These are phyloP conservation scores for Drosophila eohydei DNA, from an alignment of 2,888 invertebrate species.

Conservation along the genomic window DNA sequence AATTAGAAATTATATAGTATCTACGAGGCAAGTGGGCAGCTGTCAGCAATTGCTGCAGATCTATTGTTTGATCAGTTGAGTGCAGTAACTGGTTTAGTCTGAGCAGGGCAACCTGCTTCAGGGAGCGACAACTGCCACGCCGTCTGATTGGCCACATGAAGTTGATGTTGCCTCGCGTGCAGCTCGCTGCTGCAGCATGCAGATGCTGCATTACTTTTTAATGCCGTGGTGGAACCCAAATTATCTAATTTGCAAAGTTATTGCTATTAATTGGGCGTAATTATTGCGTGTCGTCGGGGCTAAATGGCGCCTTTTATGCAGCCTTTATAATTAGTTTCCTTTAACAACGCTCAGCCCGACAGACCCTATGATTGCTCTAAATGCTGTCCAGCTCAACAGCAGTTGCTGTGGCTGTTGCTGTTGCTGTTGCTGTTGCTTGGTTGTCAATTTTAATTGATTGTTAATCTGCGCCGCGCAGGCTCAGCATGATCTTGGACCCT, in stretches of 20 bases:
- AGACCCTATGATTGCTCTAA: conserved; percentile 35
- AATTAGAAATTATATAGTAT: conserved; percentile 17
- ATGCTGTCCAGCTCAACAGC: conserved; percentile 14
- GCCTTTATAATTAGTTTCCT: conserved; percentile 76
- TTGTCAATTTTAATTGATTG: conserved; percentile 84
- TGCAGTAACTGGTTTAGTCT: conserved; percentile 7
- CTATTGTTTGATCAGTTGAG: conserved; percentile 17
- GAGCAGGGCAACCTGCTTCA: not conserved
- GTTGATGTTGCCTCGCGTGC: conserved; percentile 35
- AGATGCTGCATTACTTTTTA: conserved; percentile 46
- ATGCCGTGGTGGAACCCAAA: conserved; percentile 57
- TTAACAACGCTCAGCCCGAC: conserved; percentile 15
- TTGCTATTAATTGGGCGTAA: conserved; percentile 83
- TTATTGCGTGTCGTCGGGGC: conserved; percentile 76
- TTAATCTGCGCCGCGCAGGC: conserved; percentile 78
- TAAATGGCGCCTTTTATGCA: conserved; percentile 76
- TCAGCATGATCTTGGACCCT: conserved; percentile 57
- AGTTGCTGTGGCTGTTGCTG: conserved; percentile 26
- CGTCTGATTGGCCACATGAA: conserved; percentile 59
- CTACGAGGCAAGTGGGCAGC: too few relatives aligned
- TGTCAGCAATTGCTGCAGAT: not conserved
- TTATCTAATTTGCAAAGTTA: conserved; percentile 83
- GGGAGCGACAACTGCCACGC: conserved; percentile 45
- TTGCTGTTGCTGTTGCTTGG: conserved; percentile 32
- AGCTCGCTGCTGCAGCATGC: conserved; percentile 18